Base-by-base conservation (phyloP, 2,797 vertebrate species). In the Centroberyx gerrardi region DNA sequence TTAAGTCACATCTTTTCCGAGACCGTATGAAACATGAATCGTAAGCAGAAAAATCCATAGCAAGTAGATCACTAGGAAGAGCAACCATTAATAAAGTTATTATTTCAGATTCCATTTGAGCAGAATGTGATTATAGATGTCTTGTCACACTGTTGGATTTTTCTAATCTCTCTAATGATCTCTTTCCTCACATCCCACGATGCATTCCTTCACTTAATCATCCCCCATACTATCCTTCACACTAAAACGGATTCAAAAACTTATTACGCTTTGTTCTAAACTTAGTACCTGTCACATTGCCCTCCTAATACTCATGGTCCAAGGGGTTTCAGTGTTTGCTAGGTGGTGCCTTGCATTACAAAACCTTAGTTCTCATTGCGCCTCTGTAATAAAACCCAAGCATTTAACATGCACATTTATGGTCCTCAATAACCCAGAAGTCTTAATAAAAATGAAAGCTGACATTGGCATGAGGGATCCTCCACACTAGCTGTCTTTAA, bases 371-470 rank as follows among this genome's bases (percentile, higher is more conserved):
- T 56, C 76, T 85, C 89, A 77, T 87, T 88, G 88, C 90, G 75
- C 87, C 69, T 28, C 70, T 48, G 84, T 78, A 92, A 95, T 95
- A 94, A 95, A 94, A 89, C 64, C 78, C 67, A 71, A 74, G 88
- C 90, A 91, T 95, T 95, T 95, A 94, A 91, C 92, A 90, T 91
- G 88, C 90, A 91, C 93, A 92, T 95, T 96, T 95, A 95, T 89
- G 89, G 92, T 91, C 89, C 88, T 93, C 94, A 93, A 94, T 94
- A 95, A 95, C 92, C 93, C 92, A 94, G 93, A 96, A 94, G 92
- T 95, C 95, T 94, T 95, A 93, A 95, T 96, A 96, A 96, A 95
- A 95, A 94, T 93, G 90, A 94, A 91, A 95, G 94, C 94, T 95
- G 94, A 96, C 94, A 94, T 90, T 92, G 92, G 92, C 92, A 95